Base-by-base conservation (phyloP, 1,140 invertebrate species). In the Colletes latitarsis region DNA sequence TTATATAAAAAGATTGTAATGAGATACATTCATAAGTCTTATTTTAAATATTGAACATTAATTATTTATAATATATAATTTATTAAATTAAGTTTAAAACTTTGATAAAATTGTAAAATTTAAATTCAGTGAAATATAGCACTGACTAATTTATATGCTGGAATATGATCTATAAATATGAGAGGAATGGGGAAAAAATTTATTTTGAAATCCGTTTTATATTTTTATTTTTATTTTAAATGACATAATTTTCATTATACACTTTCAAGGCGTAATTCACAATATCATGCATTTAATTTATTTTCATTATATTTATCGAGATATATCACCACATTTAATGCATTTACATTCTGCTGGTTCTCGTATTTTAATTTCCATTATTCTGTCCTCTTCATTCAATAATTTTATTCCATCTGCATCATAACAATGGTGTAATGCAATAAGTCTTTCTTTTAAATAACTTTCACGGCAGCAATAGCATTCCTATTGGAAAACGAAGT, bases 381-480 rank as follows among this genome's bases (percentile, higher is more conserved):
- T 94, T 30, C 96, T 95, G 52, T 93, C 90, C 8, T 93, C 93
- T 77, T 93, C 93, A 67, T 92, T 91, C 52, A 95, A 94, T 66
- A 98, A 92, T 85, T 96, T 94, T 6, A 96, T 94, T 1, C 98
- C 97, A 92, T 98, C 97, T 6, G 96, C 95, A 91, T 98, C 96
- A 87, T 97, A 98, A 91, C 98, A 98, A 85, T 98, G 96, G 21
- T 95, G 96, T 58, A 98, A 91, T 0, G 95, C 96, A n/a, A 98
- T 95, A 17, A 96, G 93, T 82, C 97, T 94, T 87, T 97, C 96
- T 71, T 96, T 95, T 17, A 98, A 94, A 84, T 96, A 97, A 82
- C 96, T 97, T 91, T 98, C 98, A 71, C 97, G 95, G 87, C 98
- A 98, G 90, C 98, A 98, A 88, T 96, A 97, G 89, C 98, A 98